A percentile compares a stretch with the other conserved stretches of the same genome.
These are phyloP conservation scores for Aurelia coerulea DNA, from an alignment of 30 jellyfish, hydroid and myxozoan species.

Conservation along the genomic window DNA sequence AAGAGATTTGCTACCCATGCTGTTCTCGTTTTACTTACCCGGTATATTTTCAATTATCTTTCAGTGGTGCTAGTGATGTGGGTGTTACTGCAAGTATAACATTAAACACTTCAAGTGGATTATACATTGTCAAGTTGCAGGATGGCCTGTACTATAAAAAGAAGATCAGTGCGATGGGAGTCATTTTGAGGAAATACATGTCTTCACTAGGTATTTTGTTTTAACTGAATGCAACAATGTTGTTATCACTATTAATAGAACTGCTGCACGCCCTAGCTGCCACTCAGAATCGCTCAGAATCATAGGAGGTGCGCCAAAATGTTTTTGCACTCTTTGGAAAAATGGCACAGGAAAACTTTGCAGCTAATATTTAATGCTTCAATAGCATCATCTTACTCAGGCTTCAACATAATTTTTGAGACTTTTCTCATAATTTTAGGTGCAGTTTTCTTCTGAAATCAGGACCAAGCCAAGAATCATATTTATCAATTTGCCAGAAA, in stretches of 20 bases:
- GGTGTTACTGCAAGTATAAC: conserved; percentile 31
- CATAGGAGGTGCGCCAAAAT: too few species aligned
- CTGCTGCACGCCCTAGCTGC: not conserved
- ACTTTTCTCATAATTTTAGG: not conserved
- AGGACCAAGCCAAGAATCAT: too few species aligned
- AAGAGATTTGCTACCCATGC: too few species aligned
- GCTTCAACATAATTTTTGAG: not conserved
- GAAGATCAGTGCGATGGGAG: conserved; percentile 47
- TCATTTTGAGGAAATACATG: conserved; percentile 20
- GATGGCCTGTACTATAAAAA: conserved; percentile 42
- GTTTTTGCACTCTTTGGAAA: too few species aligned
- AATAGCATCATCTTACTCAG: too few species aligned
- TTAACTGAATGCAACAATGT: not conserved
- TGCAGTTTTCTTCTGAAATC: too few species aligned
- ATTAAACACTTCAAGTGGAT: conserved; percentile 25
- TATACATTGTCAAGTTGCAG: conserved; percentile 49
- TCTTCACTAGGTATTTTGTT: conserved; percentile 19
- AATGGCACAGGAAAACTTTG: too few species aligned
- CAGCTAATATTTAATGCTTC: too few species aligned
- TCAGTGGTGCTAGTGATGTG: conserved; percentile 22
- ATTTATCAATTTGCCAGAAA: too few species aligned
- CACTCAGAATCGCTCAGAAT: too few species aligned
- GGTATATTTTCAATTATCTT: not conserved
- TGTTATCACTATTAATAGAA: not conserved
- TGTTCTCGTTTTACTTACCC: not conserved